A percentile compares a stretch with the other conserved stretches of the same genome.
Evolutionary conservation across 92 coral and sea anemone genomes (phyloP).

Genomic region (Palythoa grandiflora): DNA sequence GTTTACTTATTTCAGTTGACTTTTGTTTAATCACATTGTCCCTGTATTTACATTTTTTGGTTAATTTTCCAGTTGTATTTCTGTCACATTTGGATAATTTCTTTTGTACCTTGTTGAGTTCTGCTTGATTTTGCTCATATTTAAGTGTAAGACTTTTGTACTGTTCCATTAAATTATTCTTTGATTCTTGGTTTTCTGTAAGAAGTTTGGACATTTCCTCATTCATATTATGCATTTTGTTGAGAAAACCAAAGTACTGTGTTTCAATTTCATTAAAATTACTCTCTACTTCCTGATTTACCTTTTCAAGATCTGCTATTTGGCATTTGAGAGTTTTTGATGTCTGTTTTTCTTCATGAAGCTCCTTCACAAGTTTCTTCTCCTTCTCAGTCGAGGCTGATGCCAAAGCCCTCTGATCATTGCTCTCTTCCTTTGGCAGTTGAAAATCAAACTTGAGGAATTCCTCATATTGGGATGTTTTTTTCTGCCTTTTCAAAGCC

Average conservation of each 20-base stretch:
- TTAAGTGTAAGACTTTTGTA: neutral
- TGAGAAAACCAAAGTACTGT: neutral
- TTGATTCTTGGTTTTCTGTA: constrained; percentile 3
- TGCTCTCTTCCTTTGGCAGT: constrained; percentile 23
- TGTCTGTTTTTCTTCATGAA: neutral
- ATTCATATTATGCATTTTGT: neutral
- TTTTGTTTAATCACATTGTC: constrained; percentile 2
- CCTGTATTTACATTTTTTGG: constrained; percentile 1
- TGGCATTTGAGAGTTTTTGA: neutral
- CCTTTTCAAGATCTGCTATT: constrained; percentile 1
- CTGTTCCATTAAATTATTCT: neutral
- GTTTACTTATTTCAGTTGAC: neutral
- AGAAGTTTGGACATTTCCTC: neutral
- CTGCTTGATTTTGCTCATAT: neutral
- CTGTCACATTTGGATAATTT: neutral
- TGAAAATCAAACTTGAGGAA: neutral
- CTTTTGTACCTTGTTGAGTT: neutral
- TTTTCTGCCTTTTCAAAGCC: neutral
- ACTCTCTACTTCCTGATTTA: neutral
- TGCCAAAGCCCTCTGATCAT: constrained; percentile 7
- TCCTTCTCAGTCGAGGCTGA: neutral
- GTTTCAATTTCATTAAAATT: neutral
- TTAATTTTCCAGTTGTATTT: neutral
- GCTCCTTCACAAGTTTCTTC: constrained; percentile 2
- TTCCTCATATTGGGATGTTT: neutral